phyloP scores from a whole-genome alignment of 2,797 vertebrate genomes.

The Sebastes melanostomus region DNA sequence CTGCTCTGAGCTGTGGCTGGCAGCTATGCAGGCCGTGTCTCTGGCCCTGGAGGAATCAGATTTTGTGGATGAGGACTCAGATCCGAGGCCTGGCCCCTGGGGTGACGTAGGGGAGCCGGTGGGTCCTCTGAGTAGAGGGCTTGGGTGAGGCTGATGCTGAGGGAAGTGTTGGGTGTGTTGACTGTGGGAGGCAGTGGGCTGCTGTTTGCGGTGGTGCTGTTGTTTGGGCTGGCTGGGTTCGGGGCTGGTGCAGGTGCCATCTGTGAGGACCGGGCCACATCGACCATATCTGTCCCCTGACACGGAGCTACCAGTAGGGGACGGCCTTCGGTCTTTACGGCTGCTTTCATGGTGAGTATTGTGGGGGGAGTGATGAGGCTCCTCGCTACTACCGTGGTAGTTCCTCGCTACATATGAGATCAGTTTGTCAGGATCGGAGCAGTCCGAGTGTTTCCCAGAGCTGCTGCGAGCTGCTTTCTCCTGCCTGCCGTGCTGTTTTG shows the following conservation, averaged over 20 bases:
- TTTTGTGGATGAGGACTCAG: slow-evolving; percentile 74
- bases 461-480: slow-evolving; percentile 38
- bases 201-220: slow-evolving; percentile 43
- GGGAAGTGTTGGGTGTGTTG: slow-evolving; percentile 36
- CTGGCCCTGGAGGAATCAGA: slow-evolving; percentile 69
- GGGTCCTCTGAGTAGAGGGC: not conserved
- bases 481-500: slow-evolving; percentile 42
- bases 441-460: slow-evolving; percentile 49
- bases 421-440: slow-evolving; percentile 57
- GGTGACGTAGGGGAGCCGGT: slow-evolving; percentile 25
- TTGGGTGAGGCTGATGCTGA: slow-evolving; percentile 18
- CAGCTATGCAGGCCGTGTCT: slow-evolving; percentile 59
- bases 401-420: slow-evolving; percentile 45
- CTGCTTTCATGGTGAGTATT: slow-evolving; percentile 29
- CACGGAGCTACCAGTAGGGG: slow-evolving; percentile 28
- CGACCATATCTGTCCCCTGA: slow-evolving; percentile 55
- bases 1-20: slow-evolving; percentile 71
- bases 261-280: slow-evolving; percentile 57
- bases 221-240: slow-evolving; percentile 66
- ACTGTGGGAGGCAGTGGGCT: slow-evolving; percentile 17
- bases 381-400: slow-evolving; percentile 32
- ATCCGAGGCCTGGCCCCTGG: slow-evolving; percentile 48
- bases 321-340: slow-evolving; percentile 50
- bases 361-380: slow-evolving; percentile 20
- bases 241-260: slow-evolving; percentile 77